Conservation (phyloP, 2,797 vertebrate species). For the Pangasius sanitwongsei region DNA sequence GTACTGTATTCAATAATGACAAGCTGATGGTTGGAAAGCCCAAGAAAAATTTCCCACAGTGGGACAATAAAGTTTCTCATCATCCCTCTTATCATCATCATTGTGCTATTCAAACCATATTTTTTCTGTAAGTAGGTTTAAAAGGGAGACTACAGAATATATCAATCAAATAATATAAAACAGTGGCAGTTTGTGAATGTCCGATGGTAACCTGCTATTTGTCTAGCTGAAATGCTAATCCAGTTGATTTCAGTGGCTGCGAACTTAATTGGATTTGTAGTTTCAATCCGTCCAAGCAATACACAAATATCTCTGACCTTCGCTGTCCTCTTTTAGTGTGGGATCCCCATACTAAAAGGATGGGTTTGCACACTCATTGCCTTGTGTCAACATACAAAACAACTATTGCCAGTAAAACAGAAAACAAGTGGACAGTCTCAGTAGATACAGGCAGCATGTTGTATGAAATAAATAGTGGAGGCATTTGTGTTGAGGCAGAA, state of each 20-base stretch:
- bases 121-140: not conserved
- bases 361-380: not conserved
- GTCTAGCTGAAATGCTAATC: constrained; percentile 42
- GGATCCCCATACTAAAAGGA: not conserved
- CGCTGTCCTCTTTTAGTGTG: constrained; percentile 44
- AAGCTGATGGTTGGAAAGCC: not conserved
- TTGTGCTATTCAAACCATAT: not conserved
- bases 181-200: constrained; percentile 22
- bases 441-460: not conserved
- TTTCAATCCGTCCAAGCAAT: constrained; percentile 43
- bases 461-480: not conserved
- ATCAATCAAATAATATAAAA: not conserved
- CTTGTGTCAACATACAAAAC: not conserved
- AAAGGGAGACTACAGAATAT: not conserved
- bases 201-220: constrained; percentile 53
- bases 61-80: not conserved
- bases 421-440: not conserved
- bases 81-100: not conserved
- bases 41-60: not conserved
- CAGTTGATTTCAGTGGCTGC: constrained; percentile 49
- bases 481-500: not conserved
- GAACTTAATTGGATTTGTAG: constrained; percentile 54
- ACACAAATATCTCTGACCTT: constrained; percentile 58
- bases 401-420: not conserved
- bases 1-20: not conserved